phyloP scores from a whole-genome alignment of 1,140 invertebrate species.

The Tetramorium alpestre region DNA sequence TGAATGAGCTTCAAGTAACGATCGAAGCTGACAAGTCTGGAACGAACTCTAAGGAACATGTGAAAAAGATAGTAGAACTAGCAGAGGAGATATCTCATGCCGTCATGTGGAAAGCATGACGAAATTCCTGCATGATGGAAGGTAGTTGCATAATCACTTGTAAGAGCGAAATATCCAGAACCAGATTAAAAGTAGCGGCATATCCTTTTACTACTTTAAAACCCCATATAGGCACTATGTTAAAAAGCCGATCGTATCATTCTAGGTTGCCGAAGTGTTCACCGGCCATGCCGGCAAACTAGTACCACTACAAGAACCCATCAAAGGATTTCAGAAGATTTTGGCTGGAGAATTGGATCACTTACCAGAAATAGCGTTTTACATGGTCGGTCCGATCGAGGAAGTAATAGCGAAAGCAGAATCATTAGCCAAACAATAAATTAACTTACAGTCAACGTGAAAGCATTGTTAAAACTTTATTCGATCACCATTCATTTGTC shows the following conservation, averaged over 20 bases:
- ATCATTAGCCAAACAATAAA: constrained; percentile 88
- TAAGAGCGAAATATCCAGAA: no score
- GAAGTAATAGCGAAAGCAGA: constrained; percentile 98
- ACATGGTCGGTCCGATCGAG: constrained; percentile 99
- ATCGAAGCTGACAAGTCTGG: constrained; percentile 87
- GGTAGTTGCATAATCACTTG: constrained; percentile 74
- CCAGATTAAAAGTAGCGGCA: no score
- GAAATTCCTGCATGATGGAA: constrained; percentile 94
- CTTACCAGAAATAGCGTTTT: constrained; percentile 98
- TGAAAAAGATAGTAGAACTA: constrained; percentile 93
- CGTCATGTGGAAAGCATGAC: constrained; percentile 80
- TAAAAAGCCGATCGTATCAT: constrained; percentile 32
- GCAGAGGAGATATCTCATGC: constrained; percentile 94
- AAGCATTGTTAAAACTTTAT: constrained; percentile 60
- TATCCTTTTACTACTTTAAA: no score
- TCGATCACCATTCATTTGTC: neutral
- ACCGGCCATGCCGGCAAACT: constrained; percentile 97
- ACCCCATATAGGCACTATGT: no score
- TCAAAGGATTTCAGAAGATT: constrained; percentile 95
- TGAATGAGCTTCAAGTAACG: constrained; percentile 88
- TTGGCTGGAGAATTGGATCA: constrained; percentile 97
- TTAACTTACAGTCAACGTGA: constrained; percentile 60
- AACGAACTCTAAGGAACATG: constrained; percentile 88
- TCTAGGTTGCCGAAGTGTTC: constrained; percentile 96
- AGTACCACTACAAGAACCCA: constrained; percentile 95